Conservation (phyloP, 2,797 vertebrate genomes). For the Falco berigora region DNA sequence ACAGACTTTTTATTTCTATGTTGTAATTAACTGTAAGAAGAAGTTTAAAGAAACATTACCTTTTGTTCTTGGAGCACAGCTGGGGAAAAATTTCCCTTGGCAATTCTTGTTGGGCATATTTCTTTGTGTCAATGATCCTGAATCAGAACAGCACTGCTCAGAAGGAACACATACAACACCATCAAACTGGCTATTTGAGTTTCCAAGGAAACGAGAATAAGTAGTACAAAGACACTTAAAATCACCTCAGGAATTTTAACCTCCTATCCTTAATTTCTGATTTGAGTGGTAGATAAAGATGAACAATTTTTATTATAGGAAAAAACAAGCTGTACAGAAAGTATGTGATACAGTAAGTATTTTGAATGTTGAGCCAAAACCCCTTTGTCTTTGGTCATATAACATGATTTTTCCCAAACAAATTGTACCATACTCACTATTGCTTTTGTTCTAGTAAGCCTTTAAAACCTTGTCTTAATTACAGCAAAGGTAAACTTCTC, state of each 20-base stretch:
- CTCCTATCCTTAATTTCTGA: background rate
- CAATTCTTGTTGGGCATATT: background rate
- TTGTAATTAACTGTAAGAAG: background rate
- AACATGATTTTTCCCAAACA: background rate
- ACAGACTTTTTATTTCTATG: background rate
- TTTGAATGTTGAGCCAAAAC: background rate
- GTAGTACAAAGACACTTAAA: background rate
- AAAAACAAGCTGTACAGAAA: background rate
- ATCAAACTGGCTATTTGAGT: background rate
- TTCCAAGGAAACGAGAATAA: background rate
- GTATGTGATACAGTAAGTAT: background rate
- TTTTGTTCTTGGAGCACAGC: background rate
- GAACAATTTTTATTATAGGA: background rate
- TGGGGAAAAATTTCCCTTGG: background rate
- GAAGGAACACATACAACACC: background rate
- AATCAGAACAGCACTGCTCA: background rate
- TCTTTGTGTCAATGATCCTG: background rate
- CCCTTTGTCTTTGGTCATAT: background rate
- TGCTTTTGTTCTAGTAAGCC: background rate
- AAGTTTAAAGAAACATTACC: background rate
- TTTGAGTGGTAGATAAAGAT: background rate
- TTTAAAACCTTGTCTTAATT: background rate
- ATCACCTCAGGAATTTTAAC: background rate
- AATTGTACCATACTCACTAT: background rate
- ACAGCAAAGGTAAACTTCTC: background rate